Base-by-base conservation (phyloP, 2,797 vertebrate species). In the Onychomys arenicola region DNA sequence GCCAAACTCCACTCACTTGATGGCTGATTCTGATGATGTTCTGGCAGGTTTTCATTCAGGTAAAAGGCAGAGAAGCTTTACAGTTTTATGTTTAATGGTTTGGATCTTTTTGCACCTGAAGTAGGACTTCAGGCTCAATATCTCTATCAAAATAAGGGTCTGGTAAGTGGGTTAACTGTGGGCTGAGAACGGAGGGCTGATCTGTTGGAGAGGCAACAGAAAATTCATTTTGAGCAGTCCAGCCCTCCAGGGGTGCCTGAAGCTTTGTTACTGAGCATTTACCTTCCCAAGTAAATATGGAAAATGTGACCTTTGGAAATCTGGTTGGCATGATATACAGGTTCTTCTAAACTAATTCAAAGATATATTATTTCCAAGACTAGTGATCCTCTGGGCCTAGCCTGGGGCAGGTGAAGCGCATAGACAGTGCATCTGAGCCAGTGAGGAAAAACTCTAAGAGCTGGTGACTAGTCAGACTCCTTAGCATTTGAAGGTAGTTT, bases 221-320 rank as follows among this genome's bases (percentile, higher is more conserved):
- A 67, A 49, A 71, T 94, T 96, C 65, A 76, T 77, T 93, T 80
- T 65, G 69, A 69, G 65, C n/a, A 49, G 29, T 6, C 19, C 49
- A 82, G 75, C 73, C 78, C 55, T 52, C 49, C 3, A 77, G 91
- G 63, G 84, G 91, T 49, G 57, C 57, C 65, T 37, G 89, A 61
- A 83, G 93, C 91, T 96, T 96, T 94, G 78, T 89, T 94, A 91
- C 89, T 61, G 84, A 91, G 82, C 85, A 96, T 77, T 83, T 55
- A 46, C 75, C 80, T 96, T 97, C 89, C 67, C 80, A 88, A 85
- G 86, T 90, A 96, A 96, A 96, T 90, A 94, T 61, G 69, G 97
- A 96, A 96, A 94, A 93, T 85, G 23, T n/a, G 92, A 96, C 95
- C 92, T 97, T 96, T 90, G 93, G 84, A 95, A 96, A 93, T 93